Base-by-base conservation (phyloP, 2,797 vertebrate species). In the Parauchenoglanis punctatus region DNA sequence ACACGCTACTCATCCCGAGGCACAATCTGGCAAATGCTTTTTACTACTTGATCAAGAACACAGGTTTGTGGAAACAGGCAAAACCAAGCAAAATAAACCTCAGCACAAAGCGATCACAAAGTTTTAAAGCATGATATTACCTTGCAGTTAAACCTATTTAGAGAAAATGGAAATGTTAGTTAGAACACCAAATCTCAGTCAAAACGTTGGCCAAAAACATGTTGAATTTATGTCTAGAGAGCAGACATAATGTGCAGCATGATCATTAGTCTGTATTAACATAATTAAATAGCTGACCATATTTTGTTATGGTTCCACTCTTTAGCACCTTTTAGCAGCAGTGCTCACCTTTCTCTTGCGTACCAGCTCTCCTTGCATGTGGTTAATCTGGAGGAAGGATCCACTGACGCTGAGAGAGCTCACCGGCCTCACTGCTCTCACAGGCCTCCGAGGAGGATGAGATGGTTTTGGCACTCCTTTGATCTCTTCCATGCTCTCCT, bases 281-380 rank as follows among this genome's bases (percentile, higher is more conserved):
- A 3, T 31, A 77, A 54, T 20, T 31, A 78, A 58, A 49, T 20
- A 23, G 54, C 54, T 58, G 1, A 35, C 10, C 31, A 35, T 78
- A 35, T 31, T 7, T 58, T 35, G 49, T 78, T 12, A 78, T 56
- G 63, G 73, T 76, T 25, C 44, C 23, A 75, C 10, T 8, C 0
- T 49, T 49, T 49, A 49, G 49, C 49, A 49, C 10, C 10, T 7
- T 49, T 49, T 49, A 49, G 49, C 49, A 49, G 10, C 28, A 44
- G 18, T 49, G 84, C 92, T 91, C 84, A 96, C 94, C 94, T 96
- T 96, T 90, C 95, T 94, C 91, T 96, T 96, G 44, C 87, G 91
- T 85, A 96, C 93, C 89, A 96, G 93, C 90, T 96, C 95, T 83
- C 95, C 96, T 35, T 96, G 96, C 91, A 96, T 93, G 46, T 95